Evolutionary conservation across 2,797 vertebrate genomes (phyloP).

Genomic region (Chiropotes sagulatus): DNA sequence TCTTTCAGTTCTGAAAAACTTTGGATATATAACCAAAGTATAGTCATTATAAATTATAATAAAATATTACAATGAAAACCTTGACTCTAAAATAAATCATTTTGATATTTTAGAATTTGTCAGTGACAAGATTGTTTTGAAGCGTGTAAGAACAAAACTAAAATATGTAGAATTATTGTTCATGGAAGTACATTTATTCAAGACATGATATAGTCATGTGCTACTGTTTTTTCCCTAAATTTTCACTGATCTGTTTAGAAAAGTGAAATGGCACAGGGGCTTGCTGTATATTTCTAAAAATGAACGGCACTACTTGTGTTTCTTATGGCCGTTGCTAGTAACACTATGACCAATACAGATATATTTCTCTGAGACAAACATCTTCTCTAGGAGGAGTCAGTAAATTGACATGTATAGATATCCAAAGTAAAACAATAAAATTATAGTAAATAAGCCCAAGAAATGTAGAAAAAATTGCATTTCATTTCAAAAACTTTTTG

Average conservation of each 20-base stretch:
- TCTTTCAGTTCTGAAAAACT: not conserved
- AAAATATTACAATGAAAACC: slow-evolving; percentile 27
- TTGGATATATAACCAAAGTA: not conserved
- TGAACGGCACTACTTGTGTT: slow-evolving; percentile 41
- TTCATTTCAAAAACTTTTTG: slow-evolving; percentile 69
- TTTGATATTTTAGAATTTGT: slow-evolving; percentile 20
- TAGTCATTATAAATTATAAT: not conserved
- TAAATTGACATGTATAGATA: slow-evolving; percentile 52
- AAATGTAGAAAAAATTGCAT: slow-evolving; percentile 76
- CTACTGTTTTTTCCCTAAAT: slow-evolving; percentile 14
- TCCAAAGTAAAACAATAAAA: slow-evolving; percentile 75
- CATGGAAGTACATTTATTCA: not conserved
- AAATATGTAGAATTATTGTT: not conserved
- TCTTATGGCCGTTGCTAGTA: slow-evolving; percentile 51
- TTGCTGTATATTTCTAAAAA: slow-evolving; percentile 30
- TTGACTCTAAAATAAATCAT: not conserved
- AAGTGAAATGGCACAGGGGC: slow-evolving; percentile 1
- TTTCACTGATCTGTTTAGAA: slow-evolving; percentile 33
- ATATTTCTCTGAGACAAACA: slow-evolving; percentile 50
- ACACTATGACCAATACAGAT: not conserved
- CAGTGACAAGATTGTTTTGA: not conserved
- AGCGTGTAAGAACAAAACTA: not conserved
- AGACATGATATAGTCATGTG: not conserved
- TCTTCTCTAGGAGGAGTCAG: slow-evolving; percentile 60
- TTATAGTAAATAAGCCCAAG: slow-evolving; percentile 62